Base-by-base conservation (phyloP, 2,888 invertebrate genomes). In the Quadriops clusia region DNA sequence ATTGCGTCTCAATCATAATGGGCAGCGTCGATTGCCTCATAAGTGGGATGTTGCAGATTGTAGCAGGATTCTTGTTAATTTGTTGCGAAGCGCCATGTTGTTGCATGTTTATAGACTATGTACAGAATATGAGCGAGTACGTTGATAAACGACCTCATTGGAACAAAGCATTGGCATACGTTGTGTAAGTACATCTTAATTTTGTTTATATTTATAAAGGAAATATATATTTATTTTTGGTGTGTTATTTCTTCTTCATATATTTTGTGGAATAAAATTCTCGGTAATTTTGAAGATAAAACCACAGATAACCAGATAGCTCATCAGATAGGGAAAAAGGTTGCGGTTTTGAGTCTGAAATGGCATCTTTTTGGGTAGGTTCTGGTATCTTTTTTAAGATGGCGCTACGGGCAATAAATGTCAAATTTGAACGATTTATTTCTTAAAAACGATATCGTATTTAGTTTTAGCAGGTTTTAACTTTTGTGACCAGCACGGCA, bases 1-100 rank as follows among this genome's bases (percentile, higher is more conserved):
- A 79, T 59, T 77, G 79, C 54, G 57, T 76, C 4, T 64, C 74
- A 27, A 74, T 89, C 42, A 50, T 82, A 17, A 42, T 74, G 1
- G 65, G 71, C 20, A 56, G 74, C 43, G 66, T 81, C 23, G 38
- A 51, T 22, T 82, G 84, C 56, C 65, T 89, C 33, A 61, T 89
- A 26, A 73, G 77, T 29, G 89, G 87, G 38, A 73, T 87, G 49
- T 77, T 82, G 73, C 85, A 86, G 68, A 84, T 90, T 76, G 51
- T 90, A 39, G 77, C 84, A 38, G 95, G 93, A 21, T 90, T 95
- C 63, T 53, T 86, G 38, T 77, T 89, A 37, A 70, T 93, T 45
- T 76, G 83, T 23, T 73, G 94, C 50, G 97, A 97, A 64, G 94
- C 95, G 21, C 97, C 97, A 0, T 95, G 89, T 60, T 95, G 94